Evolutionary conservation across 2,797 vertebrate species (phyloP), one percentile per base, ranked within the genome.

Genomic region (Catharus ustulatus): DNA sequence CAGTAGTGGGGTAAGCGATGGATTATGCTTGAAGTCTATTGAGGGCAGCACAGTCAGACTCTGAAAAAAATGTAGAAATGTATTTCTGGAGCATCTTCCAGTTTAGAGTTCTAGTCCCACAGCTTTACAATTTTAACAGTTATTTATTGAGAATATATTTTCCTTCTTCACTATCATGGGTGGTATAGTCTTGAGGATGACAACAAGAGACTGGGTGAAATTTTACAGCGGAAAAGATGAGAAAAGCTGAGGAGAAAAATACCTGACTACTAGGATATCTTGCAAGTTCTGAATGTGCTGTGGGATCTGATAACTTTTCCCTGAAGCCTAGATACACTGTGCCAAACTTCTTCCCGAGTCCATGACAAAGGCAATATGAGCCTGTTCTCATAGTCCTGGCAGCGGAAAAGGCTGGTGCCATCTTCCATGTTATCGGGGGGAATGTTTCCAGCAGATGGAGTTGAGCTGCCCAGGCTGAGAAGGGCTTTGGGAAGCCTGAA

Each of bases 1-100:
- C 43, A 51, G 11, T 0, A 0, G 17, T 1, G 14, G 12, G 7
- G 3, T 21, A 13, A 11, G 20, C 23, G 29, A 5, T 45, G 26
- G 30, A 40, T 62, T 32, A 23, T n/a, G 27, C 29, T 40, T 45
- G 48, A 57, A 79, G 16, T 24, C 40, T 80, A 14, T 20, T 0
- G 0, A 67, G 34, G 49, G 46, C 51, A 86, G n/a, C 42, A 67
- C 49, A 79, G 38, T 32, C 59, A 87, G n/a, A 22, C 11, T 27
- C 13, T 27, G n/a, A 48, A 72, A 32, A 54, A 77, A 74, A 43
- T 9, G 26, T 2, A 64, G 11, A 49, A 81, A 69, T 21, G 11
- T 4, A 34, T 6, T 79, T 66, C 49, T 66, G 22, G 17, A n/a
- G 34, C 13, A 14, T 45, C 59, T 78, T 48, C 23, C 61, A 55